Percentiles rank a stretch among this genome's conserved stretches.
Conservation (phyloP, 2,888 invertebrate genomes). For the Torymus aiolomorphi region DNA sequence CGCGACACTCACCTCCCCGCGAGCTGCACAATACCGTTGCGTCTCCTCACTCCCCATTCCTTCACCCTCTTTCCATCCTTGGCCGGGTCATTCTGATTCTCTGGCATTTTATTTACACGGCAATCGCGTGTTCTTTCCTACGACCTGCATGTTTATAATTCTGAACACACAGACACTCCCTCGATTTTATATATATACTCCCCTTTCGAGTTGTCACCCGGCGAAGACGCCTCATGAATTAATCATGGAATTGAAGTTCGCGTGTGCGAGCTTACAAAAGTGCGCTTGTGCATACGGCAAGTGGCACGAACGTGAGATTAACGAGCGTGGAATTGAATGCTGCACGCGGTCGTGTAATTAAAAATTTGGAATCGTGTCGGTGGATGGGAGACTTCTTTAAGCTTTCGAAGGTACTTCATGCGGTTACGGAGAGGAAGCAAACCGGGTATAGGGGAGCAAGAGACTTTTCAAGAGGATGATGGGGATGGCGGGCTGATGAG, state of each 20-base stretch:
- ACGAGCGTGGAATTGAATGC: slow-evolving; percentile 15
- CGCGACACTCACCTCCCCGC: no score
- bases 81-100: no score
- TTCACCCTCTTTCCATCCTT: no score
- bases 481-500: slow-evolving; percentile 6
- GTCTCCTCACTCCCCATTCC: no score
- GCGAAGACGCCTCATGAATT: slow-evolving; percentile 44
- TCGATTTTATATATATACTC: no score
- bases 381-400: no score
- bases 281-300: neutral
- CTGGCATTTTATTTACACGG: slow-evolving; percentile 39
- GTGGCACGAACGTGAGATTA: slow-evolving; percentile 1
- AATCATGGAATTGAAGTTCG: slow-evolving; percentile 37
- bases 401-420: no score
- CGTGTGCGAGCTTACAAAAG: neutral
- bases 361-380: neutral
- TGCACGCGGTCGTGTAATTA: slow-evolving; percentile 13
- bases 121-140: slow-evolving; percentile 7
- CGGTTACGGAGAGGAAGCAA: no score
- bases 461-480: neutral
- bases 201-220: neutral
- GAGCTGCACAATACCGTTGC: no score
- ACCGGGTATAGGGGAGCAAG: no score
- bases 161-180: no score
- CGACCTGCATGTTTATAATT: neutral